These are phyloP conservation scores for Cheumatopsyche charites DNA, from an alignment of 1,140 invertebrate genomes.

Conservation along the genomic window DNA sequence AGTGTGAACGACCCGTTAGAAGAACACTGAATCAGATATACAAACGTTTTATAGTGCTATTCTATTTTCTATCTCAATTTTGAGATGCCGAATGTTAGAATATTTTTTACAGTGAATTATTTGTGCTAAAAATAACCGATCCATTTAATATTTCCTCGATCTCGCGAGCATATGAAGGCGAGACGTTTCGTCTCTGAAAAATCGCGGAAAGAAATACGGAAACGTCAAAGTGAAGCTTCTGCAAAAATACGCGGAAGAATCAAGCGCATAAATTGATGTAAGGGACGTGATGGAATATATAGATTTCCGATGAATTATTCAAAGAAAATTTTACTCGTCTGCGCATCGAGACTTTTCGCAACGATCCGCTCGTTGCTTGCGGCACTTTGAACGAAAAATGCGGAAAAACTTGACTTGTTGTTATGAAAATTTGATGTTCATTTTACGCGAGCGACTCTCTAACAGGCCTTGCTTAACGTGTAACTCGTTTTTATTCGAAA, in stretches of 20 bases:
- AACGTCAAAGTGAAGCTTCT: conserved; percentile 5
- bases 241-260: conserved; percentile 8
- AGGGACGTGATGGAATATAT: conserved; percentile 14
- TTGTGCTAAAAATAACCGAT: too few species aligned
- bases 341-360: neutral
- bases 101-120: too few species aligned
- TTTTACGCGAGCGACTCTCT: neutral
- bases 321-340: conserved; percentile 17
- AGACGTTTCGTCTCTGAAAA: neutral
- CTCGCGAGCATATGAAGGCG: too few species aligned
- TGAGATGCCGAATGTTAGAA: too few species aligned
- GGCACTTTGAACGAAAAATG: conserved; percentile 1
- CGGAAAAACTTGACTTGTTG: conserved; percentile 20
- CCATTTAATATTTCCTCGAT: too few species aligned
- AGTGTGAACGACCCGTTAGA: too few species aligned
- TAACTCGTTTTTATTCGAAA: too few species aligned
- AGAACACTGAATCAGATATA: too few species aligned
- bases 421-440: conserved; percentile 30
- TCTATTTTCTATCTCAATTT: too few species aligned
- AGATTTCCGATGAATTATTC: conserved; percentile 28
- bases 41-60: too few species aligned
- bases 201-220: neutral
- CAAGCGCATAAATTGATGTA: conserved; percentile 29
- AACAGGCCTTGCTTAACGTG: neutral
- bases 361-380: too few species aligned